Evolutionary conservation across 2,888 invertebrate species (phyloP), one percentile per base, ranked within the genome.

Genomic region (Leucophora obtusa): DNA sequence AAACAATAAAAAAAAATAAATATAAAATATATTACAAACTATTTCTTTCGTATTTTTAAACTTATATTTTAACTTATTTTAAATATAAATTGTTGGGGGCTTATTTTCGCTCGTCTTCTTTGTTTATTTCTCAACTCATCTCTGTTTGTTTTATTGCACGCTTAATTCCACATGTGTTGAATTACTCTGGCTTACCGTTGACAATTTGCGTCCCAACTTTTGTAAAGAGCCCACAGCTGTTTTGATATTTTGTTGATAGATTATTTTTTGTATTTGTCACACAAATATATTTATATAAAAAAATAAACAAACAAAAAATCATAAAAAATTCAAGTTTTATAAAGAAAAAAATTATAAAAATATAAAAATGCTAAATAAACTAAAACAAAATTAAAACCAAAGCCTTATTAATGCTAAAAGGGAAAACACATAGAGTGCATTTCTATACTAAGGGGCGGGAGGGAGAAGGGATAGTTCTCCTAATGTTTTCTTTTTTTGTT

Each of bases 151-250:
- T 86, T 84, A 88, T 84, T 87, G 85, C 83, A 87, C 87, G 78
- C 83, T 84, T 80, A 88, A 84, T 84, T 88, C 87, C 87, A 88
- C 84, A 82, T 87, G 87, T 82, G 87, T 84, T 85, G 87, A 87
- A 85, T 86, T 87, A 86, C 87, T 87, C 86, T 87, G 88, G 85
- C 88, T 88, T 86, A 86, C 84, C 85, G 80, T 82, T 83, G 88
- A 88, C 83, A 87, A 84, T 86, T 89, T 87, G 86, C 90, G 89
- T 86, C 87, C 88, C 86, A 91, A 85, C 88, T 89, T 90, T 91
- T 93, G 92, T 87, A 93, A 92, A 88, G 91, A 89, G 89, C 92
- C 91, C 89, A 92, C 92, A 88, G 93, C 93, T 93, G 92, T 76
- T 62, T 81, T 71, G 73, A 65, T 72, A 56, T 79, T 62, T 62